phyloP scores from a whole-genome alignment of 2,113 vertebrate species.

The Desmodus rotundus region DNA sequence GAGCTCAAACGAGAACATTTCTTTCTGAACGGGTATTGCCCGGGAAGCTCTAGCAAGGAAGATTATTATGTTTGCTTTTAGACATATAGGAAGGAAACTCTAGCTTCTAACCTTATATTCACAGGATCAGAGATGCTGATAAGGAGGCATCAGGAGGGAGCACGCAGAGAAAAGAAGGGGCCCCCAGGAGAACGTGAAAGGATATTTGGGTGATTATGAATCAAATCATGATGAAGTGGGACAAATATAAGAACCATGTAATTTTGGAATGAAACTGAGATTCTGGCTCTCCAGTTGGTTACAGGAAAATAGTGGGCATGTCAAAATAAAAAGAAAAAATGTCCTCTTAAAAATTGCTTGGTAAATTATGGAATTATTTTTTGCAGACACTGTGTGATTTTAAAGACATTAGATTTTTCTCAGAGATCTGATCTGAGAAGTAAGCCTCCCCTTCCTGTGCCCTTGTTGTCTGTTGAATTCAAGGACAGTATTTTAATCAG shows the following conservation, averaged over 20 bases:
- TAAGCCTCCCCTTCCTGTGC: background rate
- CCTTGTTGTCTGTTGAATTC: background rate
- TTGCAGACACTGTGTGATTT: background rate
- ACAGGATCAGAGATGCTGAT: background rate
- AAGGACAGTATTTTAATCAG: background rate
- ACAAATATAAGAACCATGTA: background rate
- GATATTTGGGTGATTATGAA: too few relatives aligned
- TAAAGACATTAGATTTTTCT: background rate
- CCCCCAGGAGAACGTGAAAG: rapidly evolving
- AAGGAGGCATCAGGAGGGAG: background rate
- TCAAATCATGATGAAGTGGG: background rate
- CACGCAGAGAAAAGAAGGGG: background rate
- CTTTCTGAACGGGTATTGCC: background rate
- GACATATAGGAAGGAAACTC: background rate
- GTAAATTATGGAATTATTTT: background rate
- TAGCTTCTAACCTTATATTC: background rate
- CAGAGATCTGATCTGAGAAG: background rate
- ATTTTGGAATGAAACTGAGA: background rate
- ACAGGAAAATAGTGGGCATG: background rate
- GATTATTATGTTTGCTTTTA: background rate
- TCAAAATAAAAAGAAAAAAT: background rate
- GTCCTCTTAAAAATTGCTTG: background rate
- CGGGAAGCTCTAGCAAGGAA: background rate
- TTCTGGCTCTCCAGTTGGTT: background rate
- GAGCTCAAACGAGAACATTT: background rate